Percentiles rank a stretch among this genome's conserved stretches.
These are phyloP conservation scores for Zapornia atra DNA, from an alignment of 2,113 vertebrate genomes.

Conservation along the genomic window DNA sequence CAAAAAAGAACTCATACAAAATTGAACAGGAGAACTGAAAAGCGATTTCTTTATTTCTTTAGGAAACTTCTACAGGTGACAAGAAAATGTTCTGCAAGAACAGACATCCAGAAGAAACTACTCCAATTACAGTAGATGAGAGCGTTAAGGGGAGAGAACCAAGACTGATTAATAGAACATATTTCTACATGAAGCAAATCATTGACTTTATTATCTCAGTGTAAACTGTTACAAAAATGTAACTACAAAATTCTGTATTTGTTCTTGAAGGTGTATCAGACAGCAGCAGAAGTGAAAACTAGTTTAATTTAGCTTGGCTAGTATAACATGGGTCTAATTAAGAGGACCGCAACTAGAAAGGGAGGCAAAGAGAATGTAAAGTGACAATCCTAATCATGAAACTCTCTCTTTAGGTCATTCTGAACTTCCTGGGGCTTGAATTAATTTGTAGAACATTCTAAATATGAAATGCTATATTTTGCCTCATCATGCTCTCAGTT, in stretches of 20 bases:
- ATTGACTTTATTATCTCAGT: neutral
- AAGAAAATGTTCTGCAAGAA: neutral
- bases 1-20: neutral
- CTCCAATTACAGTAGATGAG: neutral
- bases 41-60: neutral
- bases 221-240: neutral
- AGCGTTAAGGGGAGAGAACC: neutral
- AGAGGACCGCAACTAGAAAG: neutral
- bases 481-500: neutral
- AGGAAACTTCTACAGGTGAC: neutral
- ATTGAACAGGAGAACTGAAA: neutral
- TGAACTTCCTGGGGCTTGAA: neutral
- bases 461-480: neutral
- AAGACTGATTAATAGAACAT: neutral
- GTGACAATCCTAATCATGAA: neutral
- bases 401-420: neutral
- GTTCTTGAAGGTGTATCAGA: neutral
- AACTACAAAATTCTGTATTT: neutral
- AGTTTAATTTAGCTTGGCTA: neutral
- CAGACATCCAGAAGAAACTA: accelerated
- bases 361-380: neutral
- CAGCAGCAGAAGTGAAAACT: neutral
- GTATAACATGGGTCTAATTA: neutral
- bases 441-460: neutral
- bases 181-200: neutral